Percentiles rank a stretch among this genome's conserved stretches.
Evolutionary conservation across 2,888 invertebrate species (phyloP).

Genomic region (Unio delphinus): DNA sequence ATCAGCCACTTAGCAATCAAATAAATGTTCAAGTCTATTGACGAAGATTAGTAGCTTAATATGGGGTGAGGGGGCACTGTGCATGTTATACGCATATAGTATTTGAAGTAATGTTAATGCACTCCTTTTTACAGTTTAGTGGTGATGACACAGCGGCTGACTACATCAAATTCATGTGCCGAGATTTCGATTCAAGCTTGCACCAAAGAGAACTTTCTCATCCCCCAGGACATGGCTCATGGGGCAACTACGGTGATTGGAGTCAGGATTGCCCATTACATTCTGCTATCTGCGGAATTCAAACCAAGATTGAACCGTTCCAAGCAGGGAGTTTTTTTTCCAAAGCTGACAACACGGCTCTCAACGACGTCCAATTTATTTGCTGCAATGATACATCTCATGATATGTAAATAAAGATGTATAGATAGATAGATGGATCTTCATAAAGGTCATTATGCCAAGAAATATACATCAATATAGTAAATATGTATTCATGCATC

Average conservation of each 20-base stretch:
- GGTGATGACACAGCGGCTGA: conserved; percentile 15
- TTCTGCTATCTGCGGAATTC: conserved; percentile 19
- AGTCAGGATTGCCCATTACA: conserved; percentile 10
- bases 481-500: too few relatives aligned
- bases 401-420: too few relatives aligned
- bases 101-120: too few relatives aligned
- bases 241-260: conserved; percentile 17
- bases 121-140: too few relatives aligned
- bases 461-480: too few relatives aligned
- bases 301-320: conserved; percentile 10
- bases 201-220: conserved; percentile 5
- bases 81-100: too few relatives aligned
- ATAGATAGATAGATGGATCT: too few relatives aligned
- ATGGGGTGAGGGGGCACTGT: too few relatives aligned
- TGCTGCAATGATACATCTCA: conserved; percentile 6
- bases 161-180: conserved; percentile 18
- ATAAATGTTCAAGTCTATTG: too few relatives aligned
- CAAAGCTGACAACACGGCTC: conserved; percentile 9
- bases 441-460: too few relatives aligned
- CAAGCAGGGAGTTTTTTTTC: background rate
- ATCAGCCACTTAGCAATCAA: too few relatives aligned
- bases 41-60: too few relatives aligned
- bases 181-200: conserved; percentile 7
- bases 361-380: conserved; percentile 18
- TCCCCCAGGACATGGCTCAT: conserved; percentile 9